Evolutionary conservation across 2,888 invertebrate genomes (phyloP).

Genomic region (Thera britannica): DNA sequence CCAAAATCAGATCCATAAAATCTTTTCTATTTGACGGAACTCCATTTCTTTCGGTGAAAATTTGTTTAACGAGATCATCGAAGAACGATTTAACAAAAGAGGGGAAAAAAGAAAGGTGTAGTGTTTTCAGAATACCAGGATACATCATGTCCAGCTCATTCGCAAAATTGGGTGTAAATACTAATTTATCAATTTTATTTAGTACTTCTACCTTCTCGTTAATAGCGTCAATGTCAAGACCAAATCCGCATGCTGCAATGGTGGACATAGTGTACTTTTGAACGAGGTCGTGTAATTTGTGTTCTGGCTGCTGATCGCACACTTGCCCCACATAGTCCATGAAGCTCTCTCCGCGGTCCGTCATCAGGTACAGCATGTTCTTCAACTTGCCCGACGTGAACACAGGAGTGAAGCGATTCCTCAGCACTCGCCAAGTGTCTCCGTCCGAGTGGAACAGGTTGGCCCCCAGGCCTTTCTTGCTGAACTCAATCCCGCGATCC

Average conservation of each 20-base stretch:
- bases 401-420: slow-evolving; percentile 58
- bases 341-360: slow-evolving; percentile 44
- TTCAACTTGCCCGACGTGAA: slow-evolving; percentile 67
- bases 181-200: slow-evolving; percentile 37
- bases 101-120: slow-evolving; percentile 52
- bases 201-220: slow-evolving; percentile 39
- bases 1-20: slow-evolving; percentile 18
- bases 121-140: slow-evolving; percentile 54
- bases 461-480: slow-evolving; percentile 55
- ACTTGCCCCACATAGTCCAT: slow-evolving; percentile 41
- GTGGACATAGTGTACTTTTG: slow-evolving; percentile 55
- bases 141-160: slow-evolving; percentile 55
- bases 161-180: slow-evolving; percentile 35
- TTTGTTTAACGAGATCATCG: slow-evolving; percentile 44
- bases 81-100: slow-evolving; percentile 47
- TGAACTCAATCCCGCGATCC: slow-evolving; percentile 59
- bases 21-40: slow-evolving; percentile 37
- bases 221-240: slow-evolving; percentile 52
- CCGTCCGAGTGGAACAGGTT: slow-evolving; percentile 63
- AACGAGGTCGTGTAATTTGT: slow-evolving; percentile 48
- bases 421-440: slow-evolving; percentile 58
- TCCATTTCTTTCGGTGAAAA: slow-evolving; percentile 53
- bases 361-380: slow-evolving; percentile 59
- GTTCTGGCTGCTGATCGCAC: slow-evolving; percentile 41
- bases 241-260: slow-evolving; percentile 59